Conservation (phyloP, 2,797 vertebrate species). For the Arremon brunneinucha region DNA sequence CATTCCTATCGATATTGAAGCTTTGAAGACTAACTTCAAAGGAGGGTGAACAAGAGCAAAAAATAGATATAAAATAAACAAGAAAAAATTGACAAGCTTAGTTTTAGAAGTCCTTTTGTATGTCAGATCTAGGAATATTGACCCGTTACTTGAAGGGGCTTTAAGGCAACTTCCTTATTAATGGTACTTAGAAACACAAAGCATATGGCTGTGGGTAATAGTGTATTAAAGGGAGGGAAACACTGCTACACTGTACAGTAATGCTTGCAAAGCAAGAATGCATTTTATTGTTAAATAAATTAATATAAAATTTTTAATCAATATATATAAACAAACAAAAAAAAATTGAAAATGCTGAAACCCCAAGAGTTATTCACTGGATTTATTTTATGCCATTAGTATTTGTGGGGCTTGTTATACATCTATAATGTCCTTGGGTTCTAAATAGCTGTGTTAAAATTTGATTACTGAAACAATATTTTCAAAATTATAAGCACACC, state of each 20-base stretch:
- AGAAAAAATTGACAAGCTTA: conserved; percentile 13
- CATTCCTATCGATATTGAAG: conserved; percentile 67
- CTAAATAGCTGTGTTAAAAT: not conserved
- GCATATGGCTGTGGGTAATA: conserved; percentile 20
- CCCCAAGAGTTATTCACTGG: not conserved
- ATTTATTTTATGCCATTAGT: not conserved
- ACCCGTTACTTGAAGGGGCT: conserved; percentile 25
- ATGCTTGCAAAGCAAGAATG: not conserved
- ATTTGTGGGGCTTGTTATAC: not conserved
- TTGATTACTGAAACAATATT: conserved; percentile 10
- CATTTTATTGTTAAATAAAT: not conserved
- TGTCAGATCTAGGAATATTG: conserved; percentile 43
- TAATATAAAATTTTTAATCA: not conserved
- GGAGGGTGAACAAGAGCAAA: conserved; percentile 50
- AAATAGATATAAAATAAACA: conserved; percentile 70
- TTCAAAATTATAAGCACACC: not conserved
- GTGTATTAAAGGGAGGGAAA: not conserved
- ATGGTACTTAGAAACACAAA: conserved; percentile 48
- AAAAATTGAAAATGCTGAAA: not conserved
- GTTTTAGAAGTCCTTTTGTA: conserved; percentile 49
- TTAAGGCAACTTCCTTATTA: conserved; percentile 46
- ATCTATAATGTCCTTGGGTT: not conserved
- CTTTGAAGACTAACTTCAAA: conserved; percentile 72
- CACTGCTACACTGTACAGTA: not conserved
- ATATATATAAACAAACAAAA: not conserved